A percentile compares a stretch with the other conserved stretches of the same genome.
phyloP scores from a whole-genome alignment of 2,888 invertebrate genomes.

The Deilephila porcellus region DNA sequence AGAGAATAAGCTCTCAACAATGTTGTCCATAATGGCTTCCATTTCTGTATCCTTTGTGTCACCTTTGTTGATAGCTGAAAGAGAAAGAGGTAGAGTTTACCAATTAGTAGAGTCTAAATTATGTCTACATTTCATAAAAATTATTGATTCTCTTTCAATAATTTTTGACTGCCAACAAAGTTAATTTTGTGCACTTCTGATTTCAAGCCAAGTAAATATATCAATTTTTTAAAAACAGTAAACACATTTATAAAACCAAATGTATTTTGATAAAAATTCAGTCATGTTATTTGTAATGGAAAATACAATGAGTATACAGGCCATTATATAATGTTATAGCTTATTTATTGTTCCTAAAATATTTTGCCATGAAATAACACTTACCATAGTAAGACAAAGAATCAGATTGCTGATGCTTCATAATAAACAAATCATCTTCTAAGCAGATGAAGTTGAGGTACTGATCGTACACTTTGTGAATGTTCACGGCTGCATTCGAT shows the following conservation, averaged over 20 bases:
- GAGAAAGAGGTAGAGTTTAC: too few relatives aligned
- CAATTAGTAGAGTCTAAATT: too few relatives aligned
- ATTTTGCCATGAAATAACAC: constrained; percentile 40
- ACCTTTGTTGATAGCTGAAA: constrained; percentile 94
- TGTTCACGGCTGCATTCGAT: constrained; percentile 94
- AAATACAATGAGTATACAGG: too few relatives aligned
- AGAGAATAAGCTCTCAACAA: constrained; percentile 98
- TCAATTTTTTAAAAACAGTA: too few relatives aligned
- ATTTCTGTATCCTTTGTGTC: constrained; percentile 98
- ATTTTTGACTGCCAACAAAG: too few relatives aligned
- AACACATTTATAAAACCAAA: too few relatives aligned
- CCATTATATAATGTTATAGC: background rate
- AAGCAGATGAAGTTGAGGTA: constrained; percentile 99
- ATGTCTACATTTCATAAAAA: too few relatives aligned
- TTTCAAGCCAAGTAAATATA: too few relatives aligned
- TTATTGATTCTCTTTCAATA: too few relatives aligned
- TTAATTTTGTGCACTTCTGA: too few relatives aligned
- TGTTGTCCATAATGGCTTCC: constrained; percentile 95
- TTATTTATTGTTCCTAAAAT: background rate
- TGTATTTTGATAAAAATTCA: too few relatives aligned
- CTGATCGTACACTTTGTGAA: constrained; percentile 98
- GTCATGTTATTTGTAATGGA: too few relatives aligned
- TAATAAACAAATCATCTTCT: constrained; percentile 98
- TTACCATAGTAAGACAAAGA: constrained; percentile 96
- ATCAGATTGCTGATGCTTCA: constrained; percentile 97